Base-by-base conservation (phyloP, 2,888 invertebrate genomes). In the Chymomyza procnemis region DNA sequence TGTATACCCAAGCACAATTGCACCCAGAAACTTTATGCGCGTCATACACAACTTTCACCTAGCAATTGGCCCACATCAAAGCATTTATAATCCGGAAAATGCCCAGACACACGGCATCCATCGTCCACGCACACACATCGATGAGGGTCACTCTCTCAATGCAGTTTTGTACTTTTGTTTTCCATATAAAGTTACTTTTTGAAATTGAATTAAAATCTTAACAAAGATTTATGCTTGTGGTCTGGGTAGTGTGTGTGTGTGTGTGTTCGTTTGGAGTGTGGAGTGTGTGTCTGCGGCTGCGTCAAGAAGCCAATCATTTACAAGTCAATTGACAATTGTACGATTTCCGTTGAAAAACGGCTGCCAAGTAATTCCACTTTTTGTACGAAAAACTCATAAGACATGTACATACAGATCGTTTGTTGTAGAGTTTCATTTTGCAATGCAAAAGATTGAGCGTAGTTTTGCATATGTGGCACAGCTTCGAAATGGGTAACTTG, bases 271-370 rank as follows among this genome's bases (percentile, higher is more conserved):
- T 16, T 47, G 50, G 34, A 41, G n/a, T 12, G 50, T 6, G 4
- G 47, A 14, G 12, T 4, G 48, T 48, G 67, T 30, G 58, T 55
- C 66, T 59, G 46, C 52, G 50, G 30, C n/a, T 52, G 30, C 66
- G 60, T 57, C 61, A 65, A 54, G 58, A 66, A 64, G 61, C 69
- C 66, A 68, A 68, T 46, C 71, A 71, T 80, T 76, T 74, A 73
- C 68, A 81, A 85, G 71, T 85, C 85, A 86, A 86, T 80, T 75
- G 77, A 67, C 69, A 78, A 79, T 83, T 85, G 79, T 75, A 71
- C 46, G 75, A 84, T 81, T 81, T 82, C 82, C 85, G 87, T 75
- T 81, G 67, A 30, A 41, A 41, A 41, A 41, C n/a, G n/a, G 34
- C 34, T 41, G 12, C 34, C 59, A 54, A 18, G 68, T 47, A 68